These are phyloP conservation scores for Thera britannica DNA, from an alignment of 2,888 invertebrate species.

Conservation along the genomic window DNA sequence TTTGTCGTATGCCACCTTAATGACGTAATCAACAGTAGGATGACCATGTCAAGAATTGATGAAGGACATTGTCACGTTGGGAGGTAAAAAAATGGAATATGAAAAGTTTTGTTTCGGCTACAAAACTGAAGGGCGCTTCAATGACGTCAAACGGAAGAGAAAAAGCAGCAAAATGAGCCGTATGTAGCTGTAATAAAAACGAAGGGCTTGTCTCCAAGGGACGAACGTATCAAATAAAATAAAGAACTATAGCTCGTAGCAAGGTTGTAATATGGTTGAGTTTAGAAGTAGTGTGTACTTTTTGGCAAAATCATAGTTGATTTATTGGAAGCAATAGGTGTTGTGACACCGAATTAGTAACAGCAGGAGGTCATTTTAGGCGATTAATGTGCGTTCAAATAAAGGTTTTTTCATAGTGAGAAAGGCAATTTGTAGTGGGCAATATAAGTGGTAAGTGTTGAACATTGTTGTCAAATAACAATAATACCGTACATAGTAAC, in stretches of 20 bases:
- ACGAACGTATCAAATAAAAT: neutral
- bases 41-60: slow-evolving; percentile 25
- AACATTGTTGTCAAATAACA: slow-evolving; percentile 17
- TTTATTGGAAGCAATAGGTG: neutral
- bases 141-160: neutral
- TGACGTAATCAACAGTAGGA: slow-evolving; percentile 16
- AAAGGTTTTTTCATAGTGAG: slow-evolving; percentile 1
- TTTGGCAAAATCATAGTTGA: neutral
- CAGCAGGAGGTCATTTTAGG: neutral
- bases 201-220: neutral
- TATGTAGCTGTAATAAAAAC: slow-evolving; percentile 5
- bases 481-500: neutral
- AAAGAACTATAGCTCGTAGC: neutral
- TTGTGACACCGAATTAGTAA: neutral
- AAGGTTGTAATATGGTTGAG: neutral
- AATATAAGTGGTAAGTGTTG: slow-evolving; percentile 14
- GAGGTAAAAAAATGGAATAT: slow-evolving; percentile 1
- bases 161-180: slow-evolving; percentile 9
- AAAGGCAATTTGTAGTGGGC: slow-evolving; percentile 11
- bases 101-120: neutral
- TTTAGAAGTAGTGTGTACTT: neutral
- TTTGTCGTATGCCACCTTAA: neutral
- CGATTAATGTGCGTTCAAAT: slow-evolving; percentile 7
- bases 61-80: slow-evolving; percentile 23
- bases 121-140: neutral